Evolutionary conservation across 2,113 vertebrate species (phyloP).

Genomic region (Tympanuchus pallidicinctus): DNA sequence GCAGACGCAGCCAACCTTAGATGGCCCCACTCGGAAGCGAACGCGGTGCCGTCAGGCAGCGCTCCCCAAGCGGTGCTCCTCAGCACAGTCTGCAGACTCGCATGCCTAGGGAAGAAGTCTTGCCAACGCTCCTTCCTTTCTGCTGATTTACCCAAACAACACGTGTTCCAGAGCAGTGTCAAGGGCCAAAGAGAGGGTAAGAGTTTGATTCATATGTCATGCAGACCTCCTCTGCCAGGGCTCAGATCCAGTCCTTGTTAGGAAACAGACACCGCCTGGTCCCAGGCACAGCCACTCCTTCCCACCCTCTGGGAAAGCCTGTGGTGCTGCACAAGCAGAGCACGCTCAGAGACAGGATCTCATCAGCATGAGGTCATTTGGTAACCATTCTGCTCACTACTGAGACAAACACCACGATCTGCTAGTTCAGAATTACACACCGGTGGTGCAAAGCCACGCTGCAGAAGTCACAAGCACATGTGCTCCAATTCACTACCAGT

Average conservation of each 20-base stretch:
- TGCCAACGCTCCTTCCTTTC: background rate
- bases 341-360: background rate
- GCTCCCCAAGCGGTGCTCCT: rapidly evolving
- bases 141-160: constrained; percentile 13
- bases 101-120: background rate
- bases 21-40: rapidly evolving
- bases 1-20: rapidly evolving
- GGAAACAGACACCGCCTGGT: background rate
- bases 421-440: background rate
- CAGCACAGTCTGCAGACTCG: background rate
- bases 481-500: background rate
- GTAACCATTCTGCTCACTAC: background rate
- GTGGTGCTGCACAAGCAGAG: background rate
- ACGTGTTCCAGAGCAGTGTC: constrained; percentile 10
- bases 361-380: background rate
- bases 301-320: background rate
- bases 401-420: background rate
- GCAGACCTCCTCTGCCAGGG: constrained; percentile 35
- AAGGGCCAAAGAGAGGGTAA: constrained; percentile 39
- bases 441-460: background rate
- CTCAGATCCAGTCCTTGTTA: constrained; percentile 60
- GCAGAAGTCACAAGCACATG: background rate
- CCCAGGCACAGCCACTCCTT: background rate
- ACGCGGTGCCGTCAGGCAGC: rapidly evolving
- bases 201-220: background rate